phyloP scores from a whole-genome alignment of 2,797 vertebrate genomes.

The Hyperoplus lanceolatus region DNA sequence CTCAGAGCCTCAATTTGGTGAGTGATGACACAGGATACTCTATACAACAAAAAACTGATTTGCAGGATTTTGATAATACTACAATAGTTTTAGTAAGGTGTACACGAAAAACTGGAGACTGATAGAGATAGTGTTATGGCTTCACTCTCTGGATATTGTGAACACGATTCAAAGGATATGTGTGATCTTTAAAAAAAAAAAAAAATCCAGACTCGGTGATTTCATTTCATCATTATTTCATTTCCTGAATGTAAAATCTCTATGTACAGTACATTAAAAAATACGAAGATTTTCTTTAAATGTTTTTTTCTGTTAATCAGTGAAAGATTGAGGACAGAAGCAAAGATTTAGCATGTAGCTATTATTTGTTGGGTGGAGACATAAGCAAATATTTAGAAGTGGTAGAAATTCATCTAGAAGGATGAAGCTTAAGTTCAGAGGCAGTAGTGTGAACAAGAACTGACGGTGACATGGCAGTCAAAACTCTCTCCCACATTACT shows the following conservation, averaged over 20 bases:
- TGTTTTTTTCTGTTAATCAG: conserved; percentile 19
- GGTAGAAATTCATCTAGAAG: conserved; percentile 37
- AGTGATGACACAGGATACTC: not conserved
- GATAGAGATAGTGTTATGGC: not conserved
- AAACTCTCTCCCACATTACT: conserved; percentile 20
- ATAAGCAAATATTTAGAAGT: conserved; percentile 29
- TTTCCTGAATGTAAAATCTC: conserved; percentile 68
- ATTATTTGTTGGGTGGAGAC: conserved; percentile 40
- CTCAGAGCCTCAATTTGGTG: not conserved
- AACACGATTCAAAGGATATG: not conserved
- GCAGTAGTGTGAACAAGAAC: conserved; percentile 44
- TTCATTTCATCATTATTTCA: conserved; percentile 20
- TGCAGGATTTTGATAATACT: not conserved
- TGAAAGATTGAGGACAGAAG: conserved; percentile 43
- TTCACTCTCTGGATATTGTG: not conserved
- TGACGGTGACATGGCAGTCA: conserved; percentile 23
- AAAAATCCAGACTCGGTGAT: conserved; percentile 7
- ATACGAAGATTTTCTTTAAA: conserved; percentile 9
- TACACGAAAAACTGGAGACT: not conserved
- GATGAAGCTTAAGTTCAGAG: conserved; percentile 52
- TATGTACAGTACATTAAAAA: conserved; percentile 66
- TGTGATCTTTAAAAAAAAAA: not conserved
- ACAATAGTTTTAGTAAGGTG: not conserved
- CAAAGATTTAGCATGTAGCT: conserved; percentile 39
- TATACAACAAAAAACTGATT: not conserved